Evolutionary conservation across 2,888 invertebrate genomes (phyloP), one percentile per base, ranked within the genome.

Genomic region (Linyphia triangularis): DNA sequence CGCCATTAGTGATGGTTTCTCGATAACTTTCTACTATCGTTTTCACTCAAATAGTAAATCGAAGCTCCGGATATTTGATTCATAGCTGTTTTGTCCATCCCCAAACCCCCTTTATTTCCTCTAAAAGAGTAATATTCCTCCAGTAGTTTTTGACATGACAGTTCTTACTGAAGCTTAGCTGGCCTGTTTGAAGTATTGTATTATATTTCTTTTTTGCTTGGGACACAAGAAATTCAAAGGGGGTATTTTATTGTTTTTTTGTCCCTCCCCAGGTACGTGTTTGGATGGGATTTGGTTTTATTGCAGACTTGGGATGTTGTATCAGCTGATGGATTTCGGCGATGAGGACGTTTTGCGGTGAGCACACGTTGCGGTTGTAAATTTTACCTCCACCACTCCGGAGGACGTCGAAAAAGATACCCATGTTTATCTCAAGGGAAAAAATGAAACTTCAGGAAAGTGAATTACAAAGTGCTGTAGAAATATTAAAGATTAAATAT

Each of bases 311-410:
- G 61, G 65, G 63, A 86, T 79, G 51, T 51, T 79, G 73, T 75
- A 88, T 88, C 86, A 88, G 43, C 81, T 75, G 86, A 88, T 88
- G 86, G 86, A 81, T 73, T 86, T 75, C 22, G 19, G 81, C 59
- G 75, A 86, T 75, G 73, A 88, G 67, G 81, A 63, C 73, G 73
- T 33, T 75, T 81, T 81, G 67, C 57, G 63, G 59, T 61, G 63
- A 67, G 61, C 70, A 69, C 73, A 73, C 79, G 79, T 79, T 63
- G 72, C n/a, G 59, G 81, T 43, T 61, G 65, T 81, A 81, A 88
- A 81, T 81, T 69, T 81, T 63, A 61, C 81, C 33, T 43, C 16
- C 16, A 33, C 51, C 65, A 51, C 73, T 73, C 73, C 22, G 22
- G 37, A 22, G n/a, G 51, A 51, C 51, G n/a, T 51, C 51, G 9